phyloP scores from a whole-genome alignment of 2,797 vertebrate species.

The Chloroceryle amazona region DNA sequence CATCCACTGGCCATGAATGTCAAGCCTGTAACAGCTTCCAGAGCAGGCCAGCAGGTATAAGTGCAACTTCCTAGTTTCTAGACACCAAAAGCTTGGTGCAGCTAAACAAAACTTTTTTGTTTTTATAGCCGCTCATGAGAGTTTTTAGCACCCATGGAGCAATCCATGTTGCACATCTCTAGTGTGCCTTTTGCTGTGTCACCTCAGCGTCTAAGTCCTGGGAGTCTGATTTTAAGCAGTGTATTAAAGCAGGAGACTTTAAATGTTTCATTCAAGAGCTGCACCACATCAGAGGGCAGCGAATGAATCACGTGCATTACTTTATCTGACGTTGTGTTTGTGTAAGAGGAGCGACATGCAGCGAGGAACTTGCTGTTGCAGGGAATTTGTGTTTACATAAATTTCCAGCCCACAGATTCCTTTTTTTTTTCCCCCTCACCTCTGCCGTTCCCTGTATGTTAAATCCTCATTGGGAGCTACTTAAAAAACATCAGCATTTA shows the following conservation, averaged over 20 bases:
- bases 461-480: slow-evolving; percentile 57
- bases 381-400: slow-evolving; percentile 69
- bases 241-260: neutral
- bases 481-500: slow-evolving; percentile 57
- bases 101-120: neutral
- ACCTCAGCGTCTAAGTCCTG: neutral
- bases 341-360: slow-evolving; percentile 45
- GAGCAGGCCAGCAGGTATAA: neutral
- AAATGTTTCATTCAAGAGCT: slow-evolving; percentile 17
- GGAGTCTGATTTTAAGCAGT: neutral
- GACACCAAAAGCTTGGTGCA: neutral
- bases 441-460: neutral
- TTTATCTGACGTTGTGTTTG: slow-evolving; percentile 68
- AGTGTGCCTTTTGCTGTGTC: neutral
- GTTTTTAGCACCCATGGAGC: neutral
- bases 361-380: slow-evolving; percentile 52
- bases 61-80: neutral
- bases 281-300: slow-evolving; percentile 39
- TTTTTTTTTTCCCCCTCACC: neutral
- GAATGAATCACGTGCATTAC: slow-evolving; percentile 58
- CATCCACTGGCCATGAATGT: neutral
- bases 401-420: slow-evolving; percentile 35
- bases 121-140: neutral
- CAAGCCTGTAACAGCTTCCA: slow-evolving; percentile 19
- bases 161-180: neutral